phyloP scores from a whole-genome alignment of 2,113 vertebrate species.

The Erpornis zantholeuca region DNA sequence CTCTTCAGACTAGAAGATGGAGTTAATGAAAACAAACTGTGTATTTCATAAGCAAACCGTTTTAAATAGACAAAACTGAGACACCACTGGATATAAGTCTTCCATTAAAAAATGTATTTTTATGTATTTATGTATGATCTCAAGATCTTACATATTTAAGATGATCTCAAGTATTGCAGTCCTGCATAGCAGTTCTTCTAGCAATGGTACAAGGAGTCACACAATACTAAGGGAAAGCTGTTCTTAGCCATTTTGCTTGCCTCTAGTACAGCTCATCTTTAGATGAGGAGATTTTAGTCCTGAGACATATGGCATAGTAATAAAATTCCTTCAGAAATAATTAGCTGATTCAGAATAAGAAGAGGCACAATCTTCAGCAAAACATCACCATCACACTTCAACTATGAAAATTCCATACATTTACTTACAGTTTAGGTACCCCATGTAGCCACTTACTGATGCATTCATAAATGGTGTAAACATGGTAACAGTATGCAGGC shows the following conservation, averaged over 20 bases:
- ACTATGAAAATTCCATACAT: background rate
- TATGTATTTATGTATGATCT: background rate
- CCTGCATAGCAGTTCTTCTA: background rate
- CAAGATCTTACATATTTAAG: background rate
- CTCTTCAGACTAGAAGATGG: conserved; percentile 82
- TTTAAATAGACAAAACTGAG: background rate
- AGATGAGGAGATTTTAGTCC: background rate
- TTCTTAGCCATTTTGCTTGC: background rate
- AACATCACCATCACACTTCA: background rate
- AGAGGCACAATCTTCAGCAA: background rate
- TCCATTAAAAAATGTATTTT: background rate
- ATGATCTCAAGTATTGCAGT: background rate
- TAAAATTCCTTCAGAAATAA: background rate
- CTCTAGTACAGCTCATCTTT: background rate
- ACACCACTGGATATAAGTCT: background rate
- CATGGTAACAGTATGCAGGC: background rate
- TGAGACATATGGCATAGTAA: background rate
- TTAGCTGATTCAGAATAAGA: background rate
- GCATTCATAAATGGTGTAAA: background rate
- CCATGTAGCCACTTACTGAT: background rate
- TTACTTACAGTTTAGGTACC: background rate
- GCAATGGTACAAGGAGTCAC: background rate
- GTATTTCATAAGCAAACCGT: background rate
- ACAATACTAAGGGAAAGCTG: background rate
- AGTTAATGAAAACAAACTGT: background rate